Evolutionary conservation across 2,888 invertebrate species (phyloP).

Genomic region (Lamellibrachia satsuma): DNA sequence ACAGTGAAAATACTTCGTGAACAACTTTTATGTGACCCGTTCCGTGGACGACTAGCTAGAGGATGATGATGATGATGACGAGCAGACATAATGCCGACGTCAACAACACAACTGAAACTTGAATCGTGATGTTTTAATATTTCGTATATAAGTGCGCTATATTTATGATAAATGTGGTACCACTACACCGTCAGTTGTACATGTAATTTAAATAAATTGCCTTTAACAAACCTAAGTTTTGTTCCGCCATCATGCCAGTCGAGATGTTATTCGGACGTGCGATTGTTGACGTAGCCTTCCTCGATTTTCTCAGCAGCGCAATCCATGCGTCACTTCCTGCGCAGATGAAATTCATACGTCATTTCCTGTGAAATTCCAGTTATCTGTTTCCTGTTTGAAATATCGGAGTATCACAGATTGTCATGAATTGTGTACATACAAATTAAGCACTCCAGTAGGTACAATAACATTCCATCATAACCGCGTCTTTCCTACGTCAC

Average conservation of each 20-base stretch:
- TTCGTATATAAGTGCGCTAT: not conserved
- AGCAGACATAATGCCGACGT: not conserved
- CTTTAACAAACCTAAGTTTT: not conserved
- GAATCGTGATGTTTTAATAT: not conserved
- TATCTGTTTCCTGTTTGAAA: not conserved
- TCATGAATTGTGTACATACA: not conserved
- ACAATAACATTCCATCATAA: not conserved
- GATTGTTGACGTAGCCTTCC: not conserved
- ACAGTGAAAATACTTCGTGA: too few species aligned
- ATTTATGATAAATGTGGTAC: not conserved
- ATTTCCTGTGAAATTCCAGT: not conserved
- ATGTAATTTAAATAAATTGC: not conserved
- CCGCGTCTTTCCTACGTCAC: not conserved
- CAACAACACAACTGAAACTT: not conserved
- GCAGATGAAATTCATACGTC: not conserved
- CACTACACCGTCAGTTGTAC: not conserved
- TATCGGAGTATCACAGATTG: not conserved
- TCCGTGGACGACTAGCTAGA: too few species aligned
- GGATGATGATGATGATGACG: too few species aligned
- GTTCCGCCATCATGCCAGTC: slow-evolving; percentile 13
- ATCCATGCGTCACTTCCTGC: not conserved
- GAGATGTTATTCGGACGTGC: slow-evolving; percentile 17
- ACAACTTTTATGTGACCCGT: too few species aligned
- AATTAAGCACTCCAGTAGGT: not conserved
- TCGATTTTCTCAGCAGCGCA: not conserved